Evolutionary conservation across 2,888 invertebrate genomes (phyloP), one percentile per base, ranked within the genome.

Genomic region (Vesta saturnalis): DNA sequence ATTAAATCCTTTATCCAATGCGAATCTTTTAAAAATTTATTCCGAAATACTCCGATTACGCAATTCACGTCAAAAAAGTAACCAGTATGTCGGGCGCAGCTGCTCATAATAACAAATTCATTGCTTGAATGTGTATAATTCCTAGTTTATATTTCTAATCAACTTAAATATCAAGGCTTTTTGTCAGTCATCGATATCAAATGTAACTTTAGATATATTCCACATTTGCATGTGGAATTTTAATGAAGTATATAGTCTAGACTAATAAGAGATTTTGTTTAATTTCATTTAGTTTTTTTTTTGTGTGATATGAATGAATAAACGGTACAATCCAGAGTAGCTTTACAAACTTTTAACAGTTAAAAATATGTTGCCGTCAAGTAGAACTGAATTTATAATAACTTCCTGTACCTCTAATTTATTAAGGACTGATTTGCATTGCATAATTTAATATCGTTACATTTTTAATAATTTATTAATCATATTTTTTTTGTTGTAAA

Each of bases 381-480:
- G 60, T 18, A 35, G 52, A 49, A 35, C 49, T 60, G 60, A 60
- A 60, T 60, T 60, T 15, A 52, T 60, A 60, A 60, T 60, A 60
- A 52, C 60, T 60, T 60, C 60, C 60, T 52, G 60, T 14, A 60
- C 52, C 18, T 60, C 47, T 60, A 22, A 46, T 56, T 56, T 56
- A 56, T 56, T 35, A 35, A 56, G 18, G 4, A 46, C 46, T 46
- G 14, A 6, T 46, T 46, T n/a, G 30, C 10, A 14, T 14, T 43
- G 43, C 43, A 43, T 43, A 43, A 5, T 5, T 43, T 43, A 43
- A 22, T 14, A 56, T 56, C n/a, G 30, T 56, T 23, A 56, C 56
- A 23, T 30, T 21, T 21, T 12, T 1, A 18, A 1, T 52, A 52
- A 52, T 52, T 52, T 18, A 52, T 52, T 12, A 3, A n/a, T n/a